phyloP scores from a whole-genome alignment of 2,113 vertebrate species.

The Pomatostomus ruficeps region DNA sequence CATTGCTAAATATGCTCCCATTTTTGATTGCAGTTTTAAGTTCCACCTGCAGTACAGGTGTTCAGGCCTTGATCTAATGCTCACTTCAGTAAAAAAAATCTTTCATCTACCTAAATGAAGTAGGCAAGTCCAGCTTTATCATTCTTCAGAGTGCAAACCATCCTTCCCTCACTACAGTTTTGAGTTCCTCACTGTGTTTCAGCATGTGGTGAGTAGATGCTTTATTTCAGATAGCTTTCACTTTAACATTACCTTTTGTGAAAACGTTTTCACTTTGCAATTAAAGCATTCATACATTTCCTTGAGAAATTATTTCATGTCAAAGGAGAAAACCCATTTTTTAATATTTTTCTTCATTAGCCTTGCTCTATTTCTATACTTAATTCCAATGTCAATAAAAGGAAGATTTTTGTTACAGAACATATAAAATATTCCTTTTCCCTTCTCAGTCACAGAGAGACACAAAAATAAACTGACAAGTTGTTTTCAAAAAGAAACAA shows the following conservation, averaged over 20 bases:
- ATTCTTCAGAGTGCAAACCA: neutral
- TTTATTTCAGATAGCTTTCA: neutral
- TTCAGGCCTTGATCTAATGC: neutral
- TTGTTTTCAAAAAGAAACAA: neutral
- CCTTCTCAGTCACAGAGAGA: neutral
- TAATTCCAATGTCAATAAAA: neutral
- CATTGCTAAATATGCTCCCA: neutral
- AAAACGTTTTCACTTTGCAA: neutral
- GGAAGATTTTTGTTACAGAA: neutral
- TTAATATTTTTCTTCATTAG: neutral
- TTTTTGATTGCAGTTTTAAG: neutral
- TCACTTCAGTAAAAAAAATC: neutral
- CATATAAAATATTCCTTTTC: neutral
- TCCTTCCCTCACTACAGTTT: neutral
- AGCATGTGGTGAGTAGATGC: accelerated
- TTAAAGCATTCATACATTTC: neutral
- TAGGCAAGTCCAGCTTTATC: neutral
- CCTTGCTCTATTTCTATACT: neutral
- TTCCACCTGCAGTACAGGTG: neutral
- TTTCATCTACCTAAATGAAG: neutral
- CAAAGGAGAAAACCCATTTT: neutral
- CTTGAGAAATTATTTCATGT: neutral
- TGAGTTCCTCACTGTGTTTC: neutral
- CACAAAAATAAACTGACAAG: neutral
- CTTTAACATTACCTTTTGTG: neutral